Evolutionary conservation across 1,140 invertebrate genomes (phyloP).

Genomic region (Apis dorsata): DNA sequence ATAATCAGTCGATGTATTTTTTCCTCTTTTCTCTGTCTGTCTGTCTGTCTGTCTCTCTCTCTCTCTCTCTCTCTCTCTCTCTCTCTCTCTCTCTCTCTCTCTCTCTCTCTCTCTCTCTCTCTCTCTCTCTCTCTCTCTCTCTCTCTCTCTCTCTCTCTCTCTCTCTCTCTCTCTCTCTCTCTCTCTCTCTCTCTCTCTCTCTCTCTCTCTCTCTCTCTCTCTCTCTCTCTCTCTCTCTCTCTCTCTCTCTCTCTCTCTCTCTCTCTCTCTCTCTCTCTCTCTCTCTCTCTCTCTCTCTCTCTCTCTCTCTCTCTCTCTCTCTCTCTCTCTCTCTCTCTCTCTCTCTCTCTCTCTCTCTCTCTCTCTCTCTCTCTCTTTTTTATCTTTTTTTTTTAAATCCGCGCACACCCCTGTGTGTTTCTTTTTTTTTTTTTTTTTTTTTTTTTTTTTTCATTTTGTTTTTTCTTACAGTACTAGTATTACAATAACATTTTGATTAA

Average conservation of each 20-base stretch:
- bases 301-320: neutral
- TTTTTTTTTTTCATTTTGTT: neutral
- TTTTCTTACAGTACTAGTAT: constrained; percentile 52
- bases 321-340: neutral
- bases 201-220: neutral
- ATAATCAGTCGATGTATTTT: constrained; percentile 64
- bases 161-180: neutral
- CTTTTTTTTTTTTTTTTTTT: neutral
- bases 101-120: neutral
- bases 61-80: neutral
- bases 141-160: neutral
- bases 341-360: neutral
- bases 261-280: neutral
- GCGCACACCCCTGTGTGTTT: constrained; percentile 33
- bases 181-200: neutral
- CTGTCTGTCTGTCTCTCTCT: neutral
- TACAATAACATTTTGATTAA: constrained; percentile 68
- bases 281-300: neutral
- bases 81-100: neutral
- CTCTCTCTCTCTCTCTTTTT: neutral
- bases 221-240: neutral
- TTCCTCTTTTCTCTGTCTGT: neutral
- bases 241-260: neutral
- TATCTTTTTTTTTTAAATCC: constrained; percentile 28
- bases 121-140: neutral